A percentile compares a stretch with the other conserved stretches of the same genome.
Evolutionary conservation across 2,797 vertebrate species (phyloP).

Genomic region (Notoglanidium macrostoma): DNA sequence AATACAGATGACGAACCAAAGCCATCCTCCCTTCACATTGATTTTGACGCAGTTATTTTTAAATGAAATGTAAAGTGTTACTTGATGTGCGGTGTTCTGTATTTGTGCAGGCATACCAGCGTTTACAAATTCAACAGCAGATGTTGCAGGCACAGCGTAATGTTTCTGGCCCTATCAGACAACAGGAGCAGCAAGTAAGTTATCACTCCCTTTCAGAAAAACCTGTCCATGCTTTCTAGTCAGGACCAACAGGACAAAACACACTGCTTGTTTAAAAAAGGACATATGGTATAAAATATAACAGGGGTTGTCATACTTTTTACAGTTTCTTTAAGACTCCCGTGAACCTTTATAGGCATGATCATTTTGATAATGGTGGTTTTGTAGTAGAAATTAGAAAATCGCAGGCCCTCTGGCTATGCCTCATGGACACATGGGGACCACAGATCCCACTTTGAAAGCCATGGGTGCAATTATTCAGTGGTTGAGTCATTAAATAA

Average conservation of each 20-base stretch:
- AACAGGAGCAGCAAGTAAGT: slow-evolving; percentile 99
- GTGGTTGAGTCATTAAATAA: background rate
- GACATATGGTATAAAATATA: background rate
- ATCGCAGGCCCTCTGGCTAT: background rate
- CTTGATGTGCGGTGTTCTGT: background rate
- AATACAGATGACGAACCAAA: background rate
- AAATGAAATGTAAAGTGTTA: background rate
- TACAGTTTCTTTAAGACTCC: background rate
- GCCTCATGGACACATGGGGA: background rate
- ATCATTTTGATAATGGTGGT: background rate
- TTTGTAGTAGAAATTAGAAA: background rate
- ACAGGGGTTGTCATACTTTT: background rate
- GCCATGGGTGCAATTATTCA: background rate
- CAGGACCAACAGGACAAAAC: slow-evolving; percentile 53
- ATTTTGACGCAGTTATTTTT: background rate
- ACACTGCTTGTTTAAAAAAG: slow-evolving; percentile 54
- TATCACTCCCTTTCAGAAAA: slow-evolving; percentile 14
- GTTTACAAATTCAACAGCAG: slow-evolving; percentile 99
- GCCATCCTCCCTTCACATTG: background rate
- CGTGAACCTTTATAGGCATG: background rate
- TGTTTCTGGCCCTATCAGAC: slow-evolving; percentile 97
- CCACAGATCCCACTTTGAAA: background rate
- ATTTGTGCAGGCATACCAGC: slow-evolving; percentile 89
- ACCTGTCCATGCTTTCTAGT: background rate
- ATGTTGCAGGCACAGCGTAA: slow-evolving; percentile 95